Evolutionary conservation across 1,140 invertebrate genomes (phyloP).

Genomic region (Lutraria rhynchaena): DNA sequence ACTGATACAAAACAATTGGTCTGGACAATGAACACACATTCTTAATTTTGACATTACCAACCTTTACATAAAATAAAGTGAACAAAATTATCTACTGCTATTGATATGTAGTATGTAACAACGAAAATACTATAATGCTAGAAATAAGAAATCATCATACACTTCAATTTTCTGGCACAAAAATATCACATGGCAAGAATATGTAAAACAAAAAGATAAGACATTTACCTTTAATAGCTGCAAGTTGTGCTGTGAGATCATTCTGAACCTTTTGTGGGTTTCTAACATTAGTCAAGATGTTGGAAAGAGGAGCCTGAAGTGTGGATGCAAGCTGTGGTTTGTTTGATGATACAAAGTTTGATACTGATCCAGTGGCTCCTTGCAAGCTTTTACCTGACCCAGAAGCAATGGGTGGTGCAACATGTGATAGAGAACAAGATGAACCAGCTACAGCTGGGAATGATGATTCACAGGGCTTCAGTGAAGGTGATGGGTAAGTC

Average conservation of each 20-base stretch:
- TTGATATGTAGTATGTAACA: neutral
- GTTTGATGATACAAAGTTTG: neutral
- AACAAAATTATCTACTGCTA: neutral
- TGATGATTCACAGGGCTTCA: neutral
- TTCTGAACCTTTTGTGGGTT: constrained; percentile 46
- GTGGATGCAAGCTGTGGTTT: constrained; percentile 22
- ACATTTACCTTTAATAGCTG: constrained; percentile 50
- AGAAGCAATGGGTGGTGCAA: constrained; percentile 16
- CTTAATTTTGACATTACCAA: neutral
- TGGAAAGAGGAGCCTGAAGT: constrained; percentile 31
- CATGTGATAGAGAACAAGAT: neutral
- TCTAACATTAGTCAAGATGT: constrained; percentile 43
- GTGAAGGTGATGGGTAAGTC: neutral
- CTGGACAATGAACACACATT: neutral
- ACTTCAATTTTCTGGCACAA: no score
- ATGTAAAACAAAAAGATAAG: neutral
- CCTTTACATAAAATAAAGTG: neutral
- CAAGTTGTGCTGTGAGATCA: constrained; percentile 56
- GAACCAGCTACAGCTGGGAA: neutral
- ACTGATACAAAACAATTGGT: no score
- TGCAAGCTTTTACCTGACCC: neutral
- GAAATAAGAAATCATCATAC: no score
- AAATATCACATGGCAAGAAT: no score
- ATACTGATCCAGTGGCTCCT: neutral
- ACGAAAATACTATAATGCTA: neutral